Evolutionary conservation across 2,888 invertebrate species (phyloP).

Genomic region (Philaethria dido): DNA sequence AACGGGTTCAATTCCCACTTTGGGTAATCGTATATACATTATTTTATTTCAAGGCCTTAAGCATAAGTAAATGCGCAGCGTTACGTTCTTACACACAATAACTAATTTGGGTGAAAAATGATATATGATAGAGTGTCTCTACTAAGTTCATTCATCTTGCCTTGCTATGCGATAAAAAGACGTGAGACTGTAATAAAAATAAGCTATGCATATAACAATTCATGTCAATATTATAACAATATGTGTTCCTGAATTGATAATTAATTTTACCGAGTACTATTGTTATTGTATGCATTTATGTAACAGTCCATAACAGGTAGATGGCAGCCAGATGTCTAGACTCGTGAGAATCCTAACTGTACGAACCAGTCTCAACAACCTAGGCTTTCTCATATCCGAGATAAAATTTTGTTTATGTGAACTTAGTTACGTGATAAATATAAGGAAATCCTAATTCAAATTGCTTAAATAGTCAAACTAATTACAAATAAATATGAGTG

Average conservation of each 20-base stretch:
- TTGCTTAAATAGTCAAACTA: background rate
- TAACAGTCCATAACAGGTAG: conserved; percentile 26
- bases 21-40: background rate
- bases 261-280: background rate
- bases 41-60: background rate
- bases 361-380: conserved; percentile 2
- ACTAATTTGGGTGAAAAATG: no score
- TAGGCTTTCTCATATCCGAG: conserved; percentile 5
- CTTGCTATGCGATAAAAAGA: no score
- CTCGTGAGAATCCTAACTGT: conserved; percentile 24
- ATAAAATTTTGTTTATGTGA: background rate
- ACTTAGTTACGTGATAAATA: conserved; percentile 9
- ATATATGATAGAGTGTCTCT: no score
- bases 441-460: conserved; percentile 13
- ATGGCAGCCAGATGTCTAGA: conserved; percentile 21
- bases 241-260: background rate
- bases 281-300: conserved; percentile 21
- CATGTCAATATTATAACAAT: background rate
- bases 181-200: background rate
- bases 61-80: background rate
- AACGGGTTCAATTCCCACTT: no score
- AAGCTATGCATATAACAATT: background rate
- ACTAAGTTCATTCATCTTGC: no score
- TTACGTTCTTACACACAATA: no score
- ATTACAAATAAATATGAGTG: background rate